These are phyloP conservation scores for Stegana nigrithorax DNA, from an alignment of 2,888 invertebrate species.

Conservation along the genomic window DNA sequence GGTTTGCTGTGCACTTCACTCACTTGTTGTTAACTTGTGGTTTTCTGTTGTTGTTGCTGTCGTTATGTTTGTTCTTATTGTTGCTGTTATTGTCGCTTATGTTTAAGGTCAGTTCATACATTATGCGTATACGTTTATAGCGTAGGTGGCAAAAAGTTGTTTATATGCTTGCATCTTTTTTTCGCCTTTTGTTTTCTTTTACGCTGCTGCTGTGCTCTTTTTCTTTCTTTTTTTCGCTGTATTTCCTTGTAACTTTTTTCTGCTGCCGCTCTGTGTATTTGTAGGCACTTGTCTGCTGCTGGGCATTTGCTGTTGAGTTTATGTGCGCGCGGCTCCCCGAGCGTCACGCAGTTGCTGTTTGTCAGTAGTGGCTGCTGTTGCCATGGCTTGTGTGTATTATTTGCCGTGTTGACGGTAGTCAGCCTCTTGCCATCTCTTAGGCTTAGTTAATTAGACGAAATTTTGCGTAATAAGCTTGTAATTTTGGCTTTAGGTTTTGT, in stretches of 20 bases:
- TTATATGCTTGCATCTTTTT: background rate
- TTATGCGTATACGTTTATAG: constrained; percentile 37
- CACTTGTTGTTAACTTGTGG: background rate
- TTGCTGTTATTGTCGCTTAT: constrained; percentile 36
- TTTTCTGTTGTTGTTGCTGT: constrained; percentile 13
- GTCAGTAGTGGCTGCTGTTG: no score
- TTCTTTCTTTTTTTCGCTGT: no score
- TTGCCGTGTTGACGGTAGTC: no score
- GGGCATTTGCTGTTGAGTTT: background rate
- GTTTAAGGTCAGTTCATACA: constrained; percentile 61
- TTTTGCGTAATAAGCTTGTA: constrained; percentile 60
- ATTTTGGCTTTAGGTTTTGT: constrained; percentile 48
- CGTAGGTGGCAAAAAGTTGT: background rate
- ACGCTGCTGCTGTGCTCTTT: no score
- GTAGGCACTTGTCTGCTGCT: background rate
- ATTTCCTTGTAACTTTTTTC: background rate
- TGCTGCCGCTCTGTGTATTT: background rate
- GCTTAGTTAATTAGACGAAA: constrained; percentile 55
- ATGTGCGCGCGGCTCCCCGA: no score
- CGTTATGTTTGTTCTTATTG: constrained; percentile 2
- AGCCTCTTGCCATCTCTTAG: no score
- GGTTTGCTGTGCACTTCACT: no score
- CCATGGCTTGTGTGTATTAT: no score
- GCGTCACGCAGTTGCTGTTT: no score
- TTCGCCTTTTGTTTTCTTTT: no score